phyloP scores from a whole-genome alignment of 1,140 invertebrate genomes.

The Polyergus mexicanus region DNA sequence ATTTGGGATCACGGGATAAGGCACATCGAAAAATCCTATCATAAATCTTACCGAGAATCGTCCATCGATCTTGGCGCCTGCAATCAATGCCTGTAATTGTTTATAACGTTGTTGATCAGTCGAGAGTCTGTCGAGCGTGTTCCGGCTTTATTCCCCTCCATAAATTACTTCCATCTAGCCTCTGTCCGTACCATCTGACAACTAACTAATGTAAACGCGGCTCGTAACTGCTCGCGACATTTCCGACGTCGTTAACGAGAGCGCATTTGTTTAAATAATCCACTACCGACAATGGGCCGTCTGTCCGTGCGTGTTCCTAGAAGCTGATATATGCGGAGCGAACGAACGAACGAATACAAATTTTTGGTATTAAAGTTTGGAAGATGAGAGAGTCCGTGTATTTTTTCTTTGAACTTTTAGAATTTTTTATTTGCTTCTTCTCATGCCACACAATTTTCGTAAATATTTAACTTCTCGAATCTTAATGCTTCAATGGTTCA shows the following conservation, averaged over 20 bases:
- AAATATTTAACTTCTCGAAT: not conserved
- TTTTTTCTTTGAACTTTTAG: not conserved
- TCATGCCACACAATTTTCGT: not conserved
- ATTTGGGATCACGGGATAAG: constrained; percentile 1
- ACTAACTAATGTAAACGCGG: constrained; percentile 72
- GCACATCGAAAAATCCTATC: not conserved
- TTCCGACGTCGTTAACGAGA: constrained; percentile 59
- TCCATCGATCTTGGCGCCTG: constrained; percentile 12
- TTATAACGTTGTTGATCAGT: constrained; percentile 71
- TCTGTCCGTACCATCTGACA: constrained; percentile 63
- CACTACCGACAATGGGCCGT: not conserved
- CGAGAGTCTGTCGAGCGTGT: constrained; percentile 60
- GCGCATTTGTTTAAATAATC: constrained; percentile 68
- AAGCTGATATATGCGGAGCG: not conserved
- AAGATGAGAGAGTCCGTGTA: not conserved
- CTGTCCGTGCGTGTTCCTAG: constrained; percentile 2
- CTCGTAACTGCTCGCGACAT: constrained; percentile 58
- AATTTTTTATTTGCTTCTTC: not conserved
- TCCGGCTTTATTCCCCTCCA: constrained; percentile 48
- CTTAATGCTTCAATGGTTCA: not conserved
- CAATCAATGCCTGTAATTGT: constrained; percentile 66
- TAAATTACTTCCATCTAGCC: constrained; percentile 56
- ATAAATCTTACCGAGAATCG: constrained; percentile 61
- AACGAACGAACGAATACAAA: constrained; percentile 15
- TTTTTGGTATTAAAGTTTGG: not conserved